A percentile compares a stretch with the other conserved stretches of the same genome.
These are phyloP conservation scores for Mus minutoides DNA, from an alignment of 2,797 vertebrate species.

Conservation along the genomic window DNA sequence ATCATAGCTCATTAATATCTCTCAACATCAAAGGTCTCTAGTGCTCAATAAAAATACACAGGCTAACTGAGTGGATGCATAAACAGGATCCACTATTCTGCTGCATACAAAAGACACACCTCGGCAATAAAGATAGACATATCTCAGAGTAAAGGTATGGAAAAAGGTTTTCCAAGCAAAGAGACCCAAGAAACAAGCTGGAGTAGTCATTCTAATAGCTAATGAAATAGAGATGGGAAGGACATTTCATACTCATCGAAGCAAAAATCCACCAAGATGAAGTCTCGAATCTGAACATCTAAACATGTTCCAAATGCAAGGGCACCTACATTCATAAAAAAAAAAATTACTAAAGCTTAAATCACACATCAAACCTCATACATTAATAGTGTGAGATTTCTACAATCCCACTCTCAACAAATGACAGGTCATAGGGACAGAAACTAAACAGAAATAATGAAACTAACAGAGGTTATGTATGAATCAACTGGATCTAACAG, in stretches of 20 bases:
- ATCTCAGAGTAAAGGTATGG: neutral
- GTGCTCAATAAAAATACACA: neutral
- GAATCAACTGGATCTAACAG: neutral
- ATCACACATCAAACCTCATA: neutral
- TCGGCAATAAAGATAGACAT: neutral
- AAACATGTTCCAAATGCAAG: neutral
- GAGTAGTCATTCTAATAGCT: neutral
- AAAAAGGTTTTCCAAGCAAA: neutral
- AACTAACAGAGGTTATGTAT: neutral
- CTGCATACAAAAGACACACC: neutral
- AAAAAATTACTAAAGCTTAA: neutral
- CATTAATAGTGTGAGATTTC: neutral
- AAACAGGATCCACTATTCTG: neutral
- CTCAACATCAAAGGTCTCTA: neutral
- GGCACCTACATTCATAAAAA: neutral
- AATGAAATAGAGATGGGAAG: neutral
- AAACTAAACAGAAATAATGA: neutral
- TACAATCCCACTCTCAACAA: neutral
- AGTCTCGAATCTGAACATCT: neutral
- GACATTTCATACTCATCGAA: neutral
- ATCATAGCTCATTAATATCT: neutral
- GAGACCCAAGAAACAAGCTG: neutral
- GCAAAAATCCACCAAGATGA: neutral
- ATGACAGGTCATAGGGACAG: neutral
- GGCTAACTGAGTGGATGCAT: neutral